Evolutionary conservation across 2,113 vertebrate genomes (phyloP).

Genomic region (Calidris pygmaea): DNA sequence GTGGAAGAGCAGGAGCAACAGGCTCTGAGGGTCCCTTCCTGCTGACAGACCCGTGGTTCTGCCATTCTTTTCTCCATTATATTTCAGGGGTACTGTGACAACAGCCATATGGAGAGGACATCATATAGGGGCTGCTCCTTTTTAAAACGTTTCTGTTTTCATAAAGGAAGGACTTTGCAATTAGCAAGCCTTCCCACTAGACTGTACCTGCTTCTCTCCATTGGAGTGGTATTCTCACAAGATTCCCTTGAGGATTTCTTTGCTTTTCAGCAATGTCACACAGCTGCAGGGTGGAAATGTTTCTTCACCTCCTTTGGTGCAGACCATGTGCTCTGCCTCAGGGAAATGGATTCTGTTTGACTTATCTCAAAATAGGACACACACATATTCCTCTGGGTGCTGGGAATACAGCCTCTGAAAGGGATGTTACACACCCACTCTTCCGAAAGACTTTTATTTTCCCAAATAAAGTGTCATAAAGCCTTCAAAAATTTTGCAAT

Average conservation of each 20-base stretch:
- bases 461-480: not conserved
- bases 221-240: not conserved
- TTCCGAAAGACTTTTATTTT: not conserved
- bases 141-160: not conserved
- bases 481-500: not conserved
- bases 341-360: not conserved
- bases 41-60: not conserved
- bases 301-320: not conserved
- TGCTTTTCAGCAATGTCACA: not conserved
- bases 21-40: not conserved
- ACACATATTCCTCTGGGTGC: not conserved
- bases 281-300: not conserved
- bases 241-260: not conserved
- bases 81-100: not conserved
- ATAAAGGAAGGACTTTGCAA: not conserved
- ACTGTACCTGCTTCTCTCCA: not conserved
- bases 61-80: not conserved
- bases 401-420: not conserved
- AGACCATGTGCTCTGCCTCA: not conserved
- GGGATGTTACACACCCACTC: not conserved
- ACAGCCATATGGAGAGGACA: not conserved
- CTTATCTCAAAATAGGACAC: not conserved
- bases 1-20: not conserved
- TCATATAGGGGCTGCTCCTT: not conserved
- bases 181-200: not conserved